Conservation (phyloP, 2,113 vertebrate species). For the Pleuronectes platessa region DNA sequence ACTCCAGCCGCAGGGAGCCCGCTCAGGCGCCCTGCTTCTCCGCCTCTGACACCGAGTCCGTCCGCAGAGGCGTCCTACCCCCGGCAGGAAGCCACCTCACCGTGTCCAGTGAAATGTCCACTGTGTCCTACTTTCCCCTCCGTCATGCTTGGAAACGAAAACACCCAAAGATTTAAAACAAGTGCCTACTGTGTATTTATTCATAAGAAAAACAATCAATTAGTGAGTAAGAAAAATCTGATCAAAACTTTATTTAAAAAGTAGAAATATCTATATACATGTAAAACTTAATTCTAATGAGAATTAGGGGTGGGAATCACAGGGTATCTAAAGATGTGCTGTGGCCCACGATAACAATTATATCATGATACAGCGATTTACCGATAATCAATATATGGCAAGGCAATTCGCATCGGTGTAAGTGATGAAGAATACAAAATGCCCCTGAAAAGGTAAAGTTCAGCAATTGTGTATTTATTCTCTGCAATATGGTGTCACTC, state of each 20-base stretch:
- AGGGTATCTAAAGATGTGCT: too few relatives aligned
- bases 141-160: constrained; percentile 19
- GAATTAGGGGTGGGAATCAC: too few relatives aligned
- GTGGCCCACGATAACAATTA: too few relatives aligned
- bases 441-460: too few relatives aligned
- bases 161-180: not conserved
- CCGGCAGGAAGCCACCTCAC: constrained; percentile 58
- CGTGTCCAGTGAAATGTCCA: constrained; percentile 59
- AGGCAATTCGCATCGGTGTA: too few relatives aligned
- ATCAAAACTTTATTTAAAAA: not conserved
- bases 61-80: constrained; percentile 60
- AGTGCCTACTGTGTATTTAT: not conserved
- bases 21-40: constrained; percentile 53
- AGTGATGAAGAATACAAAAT: too few relatives aligned
- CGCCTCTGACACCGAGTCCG: constrained; percentile 62
- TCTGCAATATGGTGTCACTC: too few relatives aligned
- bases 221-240: not conserved
- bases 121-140: constrained; percentile 23
- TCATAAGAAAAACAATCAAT: not conserved
- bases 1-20: constrained; percentile 57
- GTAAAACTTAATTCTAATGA: not conserved
- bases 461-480: too few relatives aligned
- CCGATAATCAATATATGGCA: too few relatives aligned
- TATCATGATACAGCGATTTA: too few relatives aligned
- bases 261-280: not conserved